phyloP scores from a whole-genome alignment of 2,113 vertebrate species.

The Balaenoptera acutorostrata region DNA sequence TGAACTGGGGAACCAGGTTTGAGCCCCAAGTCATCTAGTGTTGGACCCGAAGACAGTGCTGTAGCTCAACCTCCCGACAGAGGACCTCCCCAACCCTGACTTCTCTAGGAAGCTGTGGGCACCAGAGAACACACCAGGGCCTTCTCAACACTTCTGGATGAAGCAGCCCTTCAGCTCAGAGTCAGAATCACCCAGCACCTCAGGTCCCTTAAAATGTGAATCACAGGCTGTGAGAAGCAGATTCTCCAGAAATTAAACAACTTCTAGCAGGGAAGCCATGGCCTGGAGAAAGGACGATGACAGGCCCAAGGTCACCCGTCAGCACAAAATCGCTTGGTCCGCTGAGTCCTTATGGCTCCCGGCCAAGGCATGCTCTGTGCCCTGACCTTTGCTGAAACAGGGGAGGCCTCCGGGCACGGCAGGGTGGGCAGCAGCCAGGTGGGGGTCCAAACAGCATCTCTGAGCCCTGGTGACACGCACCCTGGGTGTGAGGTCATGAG shows the following conservation, averaged over 20 bases:
- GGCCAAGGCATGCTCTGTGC: rapidly evolving
- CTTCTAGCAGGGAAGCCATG: background rate
- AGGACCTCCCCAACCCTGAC: rapidly evolving
- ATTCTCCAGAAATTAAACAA: background rate
- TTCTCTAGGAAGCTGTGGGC: background rate
- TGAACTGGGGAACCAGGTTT: background rate
- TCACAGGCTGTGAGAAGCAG: background rate
- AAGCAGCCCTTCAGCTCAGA: background rate
- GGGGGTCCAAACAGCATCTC: too few relatives aligned
- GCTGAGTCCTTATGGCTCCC: background rate
- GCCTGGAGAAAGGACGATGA: background rate
- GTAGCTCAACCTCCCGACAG: background rate
- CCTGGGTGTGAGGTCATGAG: rapidly evolving
- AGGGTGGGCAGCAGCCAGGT: background rate
- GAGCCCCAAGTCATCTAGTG: background rate
- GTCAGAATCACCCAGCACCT: background rate
- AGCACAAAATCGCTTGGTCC: background rate
- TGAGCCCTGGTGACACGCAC: background rate
- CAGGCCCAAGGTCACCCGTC: background rate
- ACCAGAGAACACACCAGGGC: background rate
- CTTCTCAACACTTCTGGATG: background rate
- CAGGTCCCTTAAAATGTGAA: too few relatives aligned
- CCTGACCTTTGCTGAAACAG: background rate
- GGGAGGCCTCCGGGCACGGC: background rate
- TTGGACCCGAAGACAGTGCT: background rate